Conservation (phyloP, 2,797 vertebrate genomes). For the Thunnus albacares region DNA sequence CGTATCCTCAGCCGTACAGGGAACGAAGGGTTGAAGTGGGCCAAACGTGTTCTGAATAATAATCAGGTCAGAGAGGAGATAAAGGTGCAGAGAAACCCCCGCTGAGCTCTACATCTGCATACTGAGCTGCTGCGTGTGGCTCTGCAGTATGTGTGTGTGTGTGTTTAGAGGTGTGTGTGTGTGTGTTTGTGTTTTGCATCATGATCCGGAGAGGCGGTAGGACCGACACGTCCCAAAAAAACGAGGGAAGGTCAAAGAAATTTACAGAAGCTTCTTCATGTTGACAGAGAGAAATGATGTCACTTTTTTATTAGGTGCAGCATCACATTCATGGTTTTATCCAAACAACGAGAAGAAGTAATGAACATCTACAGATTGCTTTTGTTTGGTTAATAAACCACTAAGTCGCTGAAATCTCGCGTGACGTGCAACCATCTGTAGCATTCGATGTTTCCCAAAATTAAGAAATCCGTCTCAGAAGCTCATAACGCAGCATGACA, state of each 20-base stretch:
- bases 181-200: not conserved
- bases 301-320: not conserved
- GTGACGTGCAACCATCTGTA: not conserved
- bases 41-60: conserved; percentile 61
- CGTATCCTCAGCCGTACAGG: conserved; percentile 9
- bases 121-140: not conserved
- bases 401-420: not conserved
- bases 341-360: not conserved
- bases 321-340: not conserved
- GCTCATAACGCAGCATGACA: not conserved
- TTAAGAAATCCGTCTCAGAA: too few species aligned
- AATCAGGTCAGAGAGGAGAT: conserved; percentile 50
- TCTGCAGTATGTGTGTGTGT: not conserved
- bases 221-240: not conserved
- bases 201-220: not conserved
- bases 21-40: conserved; percentile 52
- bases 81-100: conserved; percentile 43
- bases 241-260: conserved; percentile 18
- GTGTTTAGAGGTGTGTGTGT: not conserved
- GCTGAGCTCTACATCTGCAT: too few species aligned
- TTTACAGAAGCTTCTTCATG: conserved; percentile 3
- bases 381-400: not conserved
- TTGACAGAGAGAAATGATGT: not conserved
- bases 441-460: not conserved
- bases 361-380: not conserved